phyloP scores from a whole-genome alignment of 2,797 vertebrate species.

The Chloroceryle amazona region DNA sequence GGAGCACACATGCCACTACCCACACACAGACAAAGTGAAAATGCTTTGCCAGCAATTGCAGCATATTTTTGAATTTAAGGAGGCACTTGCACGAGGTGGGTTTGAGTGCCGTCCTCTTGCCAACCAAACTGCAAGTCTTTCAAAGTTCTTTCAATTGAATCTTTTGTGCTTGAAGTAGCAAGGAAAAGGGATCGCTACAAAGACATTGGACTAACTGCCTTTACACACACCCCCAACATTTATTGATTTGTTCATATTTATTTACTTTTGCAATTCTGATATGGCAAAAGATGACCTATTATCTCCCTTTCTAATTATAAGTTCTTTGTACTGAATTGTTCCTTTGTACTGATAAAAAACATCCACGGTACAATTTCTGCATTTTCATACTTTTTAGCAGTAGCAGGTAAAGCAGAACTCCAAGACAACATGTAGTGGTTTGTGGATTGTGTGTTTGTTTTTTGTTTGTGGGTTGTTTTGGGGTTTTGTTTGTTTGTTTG shows the following conservation, averaged over 20 bases:
- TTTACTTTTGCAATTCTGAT: not conserved
- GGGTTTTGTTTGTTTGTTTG: no score
- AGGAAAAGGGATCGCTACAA: not conserved
- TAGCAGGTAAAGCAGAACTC: not conserved
- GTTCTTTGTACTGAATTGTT: not conserved
- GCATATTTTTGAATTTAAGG: slow-evolving; percentile 24
- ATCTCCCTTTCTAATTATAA: not conserved
- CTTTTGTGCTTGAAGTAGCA: not conserved
- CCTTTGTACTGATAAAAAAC: not conserved
- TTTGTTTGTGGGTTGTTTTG: no score
- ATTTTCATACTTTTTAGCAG: not conserved
- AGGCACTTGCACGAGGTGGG: not conserved
- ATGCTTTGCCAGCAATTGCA: not conserved
- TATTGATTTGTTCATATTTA: not conserved
- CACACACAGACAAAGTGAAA: slow-evolving; percentile 2
- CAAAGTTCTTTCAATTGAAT: not conserved
- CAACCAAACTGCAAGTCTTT: not conserved
- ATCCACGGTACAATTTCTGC: not conserved
- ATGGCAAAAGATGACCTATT: not conserved
- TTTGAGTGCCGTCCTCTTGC: not conserved
- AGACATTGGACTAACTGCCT: not conserved
- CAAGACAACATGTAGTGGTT: not conserved
- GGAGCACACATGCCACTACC: not conserved
- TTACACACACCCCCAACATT: no score
- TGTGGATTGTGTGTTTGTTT: no score